These are phyloP conservation scores for Gadopsis marmoratus DNA, from an alignment of 2,797 vertebrate genomes.

Conservation along the genomic window DNA sequence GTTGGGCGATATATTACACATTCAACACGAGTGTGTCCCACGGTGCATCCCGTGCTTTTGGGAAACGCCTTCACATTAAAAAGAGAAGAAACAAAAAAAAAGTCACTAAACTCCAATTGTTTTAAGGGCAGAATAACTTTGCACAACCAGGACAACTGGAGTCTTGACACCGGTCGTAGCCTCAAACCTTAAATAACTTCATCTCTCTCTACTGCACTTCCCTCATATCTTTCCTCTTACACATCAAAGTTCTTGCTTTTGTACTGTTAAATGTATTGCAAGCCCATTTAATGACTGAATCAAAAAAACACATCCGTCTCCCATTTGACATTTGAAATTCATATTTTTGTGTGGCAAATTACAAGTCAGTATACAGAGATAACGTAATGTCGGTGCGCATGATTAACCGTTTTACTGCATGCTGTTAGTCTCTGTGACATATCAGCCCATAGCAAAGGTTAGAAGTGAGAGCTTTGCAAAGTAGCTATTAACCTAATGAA, in stretches of 20 bases:
- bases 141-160: not conserved
- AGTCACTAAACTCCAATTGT: constrained; percentile 1
- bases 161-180: constrained; percentile 1
- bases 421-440: constrained; percentile 68
- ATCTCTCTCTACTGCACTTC: not conserved
- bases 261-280: not conserved
- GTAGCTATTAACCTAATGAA: constrained; percentile 72
- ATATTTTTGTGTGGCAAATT: not conserved
- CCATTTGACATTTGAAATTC: not conserved
- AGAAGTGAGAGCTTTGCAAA: constrained; percentile 59
- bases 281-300: not conserved
- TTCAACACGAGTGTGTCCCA: constrained; percentile 51
- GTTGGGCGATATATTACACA: constrained; percentile 59
- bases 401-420: constrained; percentile 42
- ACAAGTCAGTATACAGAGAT: not conserved
- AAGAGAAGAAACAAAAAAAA: not conserved
- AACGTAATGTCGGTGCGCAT: not conserved
- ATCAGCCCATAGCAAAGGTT: constrained; percentile 56
- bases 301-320: not conserved
- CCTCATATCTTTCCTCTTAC: not conserved
- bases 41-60: constrained; percentile 61
- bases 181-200: not conserved
- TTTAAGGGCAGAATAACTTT: constrained; percentile 1
- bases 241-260: not conserved
- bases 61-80: constrained; percentile 38